Conservation (phyloP, 2,797 vertebrate genomes). For the Paramormyrops hopkinsi region DNA sequence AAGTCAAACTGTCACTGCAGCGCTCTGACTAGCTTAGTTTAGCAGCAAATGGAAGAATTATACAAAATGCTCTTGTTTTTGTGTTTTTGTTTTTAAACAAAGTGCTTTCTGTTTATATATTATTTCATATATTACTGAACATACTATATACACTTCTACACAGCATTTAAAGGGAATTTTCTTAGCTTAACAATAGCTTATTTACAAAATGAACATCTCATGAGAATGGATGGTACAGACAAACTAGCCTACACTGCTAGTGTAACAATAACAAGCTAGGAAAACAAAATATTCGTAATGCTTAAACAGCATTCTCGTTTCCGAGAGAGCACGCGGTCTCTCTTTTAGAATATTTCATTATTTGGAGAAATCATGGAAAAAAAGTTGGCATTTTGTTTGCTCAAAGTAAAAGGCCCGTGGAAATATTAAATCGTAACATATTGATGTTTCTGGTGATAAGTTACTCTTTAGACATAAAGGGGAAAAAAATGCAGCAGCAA, state of each 20-base stretch:
- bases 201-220: conserved; percentile 60
- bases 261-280: neutral
- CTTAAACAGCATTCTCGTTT: conserved; percentile 49
- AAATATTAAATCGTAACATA: neutral
- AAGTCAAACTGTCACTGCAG: conserved; percentile 94
- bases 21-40: conserved; percentile 95
- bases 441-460: neutral
- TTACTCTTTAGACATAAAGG: neutral
- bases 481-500: neutral
- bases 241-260: conserved; percentile 50
- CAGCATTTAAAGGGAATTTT: conserved; percentile 79
- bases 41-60: conserved; percentile 99
- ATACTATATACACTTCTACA: conserved; percentile 80
- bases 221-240: conserved; percentile 13
- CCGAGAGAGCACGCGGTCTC: conserved; percentile 59
- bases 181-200: conserved; percentile 48
- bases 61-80: conserved; percentile 76
- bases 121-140: conserved; percentile 76
- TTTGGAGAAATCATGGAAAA: conserved; percentile 13
- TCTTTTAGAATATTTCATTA: conserved; percentile 54
- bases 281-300: conserved; percentile 28
- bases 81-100: conserved; percentile 80
- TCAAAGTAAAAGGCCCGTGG: neutral
- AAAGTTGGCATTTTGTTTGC: neutral
- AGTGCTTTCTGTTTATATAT: conserved; percentile 79